Evolutionary conservation across 2,888 invertebrate species (phyloP).

Genomic region (Stenodema calcarata): DNA sequence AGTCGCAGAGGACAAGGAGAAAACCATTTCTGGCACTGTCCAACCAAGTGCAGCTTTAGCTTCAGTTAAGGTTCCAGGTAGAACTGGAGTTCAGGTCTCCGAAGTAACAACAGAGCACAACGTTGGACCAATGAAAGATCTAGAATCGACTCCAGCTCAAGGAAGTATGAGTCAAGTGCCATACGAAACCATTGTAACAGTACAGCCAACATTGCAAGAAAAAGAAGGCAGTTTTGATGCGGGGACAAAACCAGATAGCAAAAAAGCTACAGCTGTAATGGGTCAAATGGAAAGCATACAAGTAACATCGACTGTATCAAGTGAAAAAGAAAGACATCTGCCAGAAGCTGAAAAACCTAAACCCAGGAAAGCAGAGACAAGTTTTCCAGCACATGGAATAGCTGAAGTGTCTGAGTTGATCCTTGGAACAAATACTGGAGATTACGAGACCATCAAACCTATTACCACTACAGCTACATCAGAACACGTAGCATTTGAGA

Average conservation of each 20-base stretch:
- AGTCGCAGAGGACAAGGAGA: constrained; percentile 61
- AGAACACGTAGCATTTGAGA: constrained; percentile 62
- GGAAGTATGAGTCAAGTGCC: constrained; percentile 57
- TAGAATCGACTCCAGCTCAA: constrained; percentile 59
- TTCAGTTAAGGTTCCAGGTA: constrained; percentile 55
- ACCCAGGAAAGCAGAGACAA: constrained; percentile 59
- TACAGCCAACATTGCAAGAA: constrained; percentile 55
- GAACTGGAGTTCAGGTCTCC: constrained; percentile 58
- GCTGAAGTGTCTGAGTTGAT: constrained; percentile 64
- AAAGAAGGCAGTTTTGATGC: constrained; percentile 58
- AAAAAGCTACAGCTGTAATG: constrained; percentile 57
- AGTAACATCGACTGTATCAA: constrained; percentile 62
- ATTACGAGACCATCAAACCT: constrained; percentile 59
- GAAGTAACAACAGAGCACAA: constrained; percentile 56
- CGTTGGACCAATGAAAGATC: constrained; percentile 59
- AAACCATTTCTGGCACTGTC: constrained; percentile 54
- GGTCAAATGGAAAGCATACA: constrained; percentile 60
- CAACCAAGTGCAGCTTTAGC: constrained; percentile 56
- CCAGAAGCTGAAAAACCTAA: constrained; percentile 58
- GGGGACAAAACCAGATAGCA: constrained; percentile 56
- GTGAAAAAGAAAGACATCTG: constrained; percentile 63
- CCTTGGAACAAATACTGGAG: constrained; percentile 58
- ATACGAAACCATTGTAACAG: constrained; percentile 58
- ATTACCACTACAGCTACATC: constrained; percentile 60
- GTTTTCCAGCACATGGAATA: constrained; percentile 63